Evolutionary conservation across 2,888 invertebrate genomes (phyloP), one percentile per base, ranked within the genome.

Genomic region (Deilephila porcellus): DNA sequence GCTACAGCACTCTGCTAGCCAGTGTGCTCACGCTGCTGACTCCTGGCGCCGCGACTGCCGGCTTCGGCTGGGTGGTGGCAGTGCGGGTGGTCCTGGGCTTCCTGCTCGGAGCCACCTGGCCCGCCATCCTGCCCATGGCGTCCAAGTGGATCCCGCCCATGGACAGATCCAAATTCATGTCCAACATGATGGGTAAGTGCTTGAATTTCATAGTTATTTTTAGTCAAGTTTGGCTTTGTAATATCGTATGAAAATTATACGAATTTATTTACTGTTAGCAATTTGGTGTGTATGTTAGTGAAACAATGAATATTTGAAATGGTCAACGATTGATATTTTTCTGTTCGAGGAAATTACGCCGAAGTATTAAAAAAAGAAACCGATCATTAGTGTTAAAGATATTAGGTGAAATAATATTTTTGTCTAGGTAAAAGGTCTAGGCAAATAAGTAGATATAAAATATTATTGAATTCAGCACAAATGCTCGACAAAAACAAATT

Each of bases 121-220:
- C 99, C 0, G 98, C 98, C 7, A 98, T 99, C 85, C 97, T 98
- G 75, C 97, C 98, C 5, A 97, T 99, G 96, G 98, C 98, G 60
- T 98, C 98, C 8, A 97, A 97, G 78, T 99, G 99, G 99, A 98
- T 99, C 75, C 99, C 99, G 8, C 98, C 98, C 17, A 96, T 97
- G 95, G 99, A 99, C 88, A 96, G 99, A 79, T 98, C 98, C 63
- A 98, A 98, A 90, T 98, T 99, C 90, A 98, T 98, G 90, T 97
- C 98, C 11, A 97, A 98, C 85, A 98, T 98, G 97, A 97, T 98
- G 97, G 98, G 97, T 97, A 90, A 95, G 95, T 92, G 19, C 3
- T 60, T 19, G 19, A 3, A 53, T 11, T 19, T 71, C 25, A 19
- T 34, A 25, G 37, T n/a, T 20, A 56, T 72, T 53, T 20, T 19